Base-by-base conservation (phyloP, 2,797 vertebrate genomes). In the Coilia nasus region DNA sequence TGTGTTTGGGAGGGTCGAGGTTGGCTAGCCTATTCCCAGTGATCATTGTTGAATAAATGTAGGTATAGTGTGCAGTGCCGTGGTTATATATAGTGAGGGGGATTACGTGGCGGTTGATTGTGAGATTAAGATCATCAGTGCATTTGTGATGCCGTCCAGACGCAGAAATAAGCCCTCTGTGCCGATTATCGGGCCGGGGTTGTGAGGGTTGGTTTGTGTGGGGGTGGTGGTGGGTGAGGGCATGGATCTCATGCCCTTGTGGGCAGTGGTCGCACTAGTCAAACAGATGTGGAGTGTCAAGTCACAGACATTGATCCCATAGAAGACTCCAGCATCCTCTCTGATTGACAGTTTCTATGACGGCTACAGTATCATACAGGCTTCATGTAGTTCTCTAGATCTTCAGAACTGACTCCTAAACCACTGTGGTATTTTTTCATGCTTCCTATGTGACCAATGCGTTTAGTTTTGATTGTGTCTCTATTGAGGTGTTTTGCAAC, bases 91-190 rank as follows among this genome's bases (percentile, higher is more conserved):
- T 78, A 19, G 50, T 54, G 83, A 87, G 83, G 47, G 35, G 81
- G 83, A 89, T 89, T 82, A 86, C 62, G 64, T 23, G 59, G 50
- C 19, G 54, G 59, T 80, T 86, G 85, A 84, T 31, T 81, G 64
- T 81, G 82, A 87, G 89, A 88, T 88, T 89, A 85, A 86, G 86
- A 89, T 88, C 85, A 85, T 25, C 85, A 46, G 59, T 28, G 85
- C 57, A 57, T 86, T 82, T 87, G 50, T 47, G 67, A 84, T 41
- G 78, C 83, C 56, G 82, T 81, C 83, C 50, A 84, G 64, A 81
- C 46, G 35, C n/a, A 78, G 41, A 82, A 82, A 84, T 87, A 82
- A 87, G 81, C 35, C 47, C 44, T 46, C 60, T 83, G 14, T 25
- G 9, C n/a, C 82, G 80, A 84, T 85, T 85, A 88, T 11, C 23